Percentiles rank a stretch among this genome's conserved stretches.
phyloP scores from a whole-genome alignment of 1,140 invertebrate genomes.

The Acarapis woodi region DNA sequence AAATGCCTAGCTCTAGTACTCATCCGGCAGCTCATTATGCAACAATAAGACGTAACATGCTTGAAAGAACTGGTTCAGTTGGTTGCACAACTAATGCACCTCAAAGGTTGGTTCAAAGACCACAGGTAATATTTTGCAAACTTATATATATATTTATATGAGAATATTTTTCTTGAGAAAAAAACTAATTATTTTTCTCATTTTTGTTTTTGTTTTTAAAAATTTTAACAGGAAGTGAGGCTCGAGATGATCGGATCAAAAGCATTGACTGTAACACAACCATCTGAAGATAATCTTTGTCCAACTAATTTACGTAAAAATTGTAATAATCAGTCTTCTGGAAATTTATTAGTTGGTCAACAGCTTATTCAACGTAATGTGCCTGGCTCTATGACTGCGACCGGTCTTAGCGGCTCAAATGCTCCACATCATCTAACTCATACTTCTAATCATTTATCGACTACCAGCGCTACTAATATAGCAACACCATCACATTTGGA shows the following conservation, averaged over 20 bases:
- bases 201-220: background rate
- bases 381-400: background rate
- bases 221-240: slow-evolving; percentile 1
- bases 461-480: too few relatives aligned
- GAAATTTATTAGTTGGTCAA: background rate
- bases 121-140: background rate
- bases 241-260: slow-evolving; percentile 4
- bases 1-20: too few relatives aligned
- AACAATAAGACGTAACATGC: background rate
- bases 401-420: background rate
- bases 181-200: background rate
- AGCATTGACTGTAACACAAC: background rate
- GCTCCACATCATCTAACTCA: too few relatives aligned
- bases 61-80: background rate
- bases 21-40: slow-evolving; percentile 4
- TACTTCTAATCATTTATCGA: too few relatives aligned
- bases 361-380: background rate
- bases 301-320: too few relatives aligned
- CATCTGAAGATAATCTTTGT: too few relatives aligned
- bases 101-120: background rate
- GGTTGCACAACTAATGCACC: background rate
- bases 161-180: background rate
- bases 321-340: background rate
- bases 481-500: too few relatives aligned
- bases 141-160: background rate